Conservation (phyloP, 2,113 vertebrate genomes). For the Oncorhynchus keta region DNA sequence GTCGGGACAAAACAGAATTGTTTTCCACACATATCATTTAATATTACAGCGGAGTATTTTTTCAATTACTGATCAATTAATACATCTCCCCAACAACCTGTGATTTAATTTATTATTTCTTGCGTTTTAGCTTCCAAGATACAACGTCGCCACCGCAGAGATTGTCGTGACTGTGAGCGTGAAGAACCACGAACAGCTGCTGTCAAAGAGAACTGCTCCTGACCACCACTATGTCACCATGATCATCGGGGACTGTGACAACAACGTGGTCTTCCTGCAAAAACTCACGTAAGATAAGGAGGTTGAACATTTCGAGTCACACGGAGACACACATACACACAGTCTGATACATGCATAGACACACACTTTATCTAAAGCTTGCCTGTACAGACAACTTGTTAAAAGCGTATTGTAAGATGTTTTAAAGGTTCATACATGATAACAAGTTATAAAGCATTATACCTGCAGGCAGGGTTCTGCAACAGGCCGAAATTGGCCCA, state of each 20-base stretch:
- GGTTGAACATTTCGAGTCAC: background rate
- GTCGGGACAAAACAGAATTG: no score
- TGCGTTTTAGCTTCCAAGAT: constrained; percentile 80
- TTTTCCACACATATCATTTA: no score
- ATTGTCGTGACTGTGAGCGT: constrained; percentile 83
- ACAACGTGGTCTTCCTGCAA: constrained; percentile 85
- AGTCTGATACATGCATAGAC: background rate
- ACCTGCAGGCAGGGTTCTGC: no score
- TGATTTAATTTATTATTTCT: constrained; percentile 3
- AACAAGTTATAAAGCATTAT: no score
- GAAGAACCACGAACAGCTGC: constrained; percentile 85
- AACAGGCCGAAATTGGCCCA: no score
- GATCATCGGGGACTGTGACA: constrained; percentile 88
- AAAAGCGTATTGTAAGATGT: no score
- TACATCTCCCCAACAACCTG: no score
- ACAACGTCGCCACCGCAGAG: constrained; percentile 80
- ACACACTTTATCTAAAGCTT: background rate
- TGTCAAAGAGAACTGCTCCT: constrained; percentile 83
- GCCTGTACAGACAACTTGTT: no score
- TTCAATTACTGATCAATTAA: background rate
- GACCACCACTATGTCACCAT: constrained; percentile 83
- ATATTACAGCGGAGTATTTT: background rate
- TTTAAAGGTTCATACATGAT: no score
- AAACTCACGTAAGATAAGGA: constrained; percentile 76
- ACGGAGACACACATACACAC: background rate